Evolutionary conservation across 2,113 vertebrate genomes (phyloP), one percentile per base, ranked within the genome.

Genomic region (Eurypyga helias): DNA sequence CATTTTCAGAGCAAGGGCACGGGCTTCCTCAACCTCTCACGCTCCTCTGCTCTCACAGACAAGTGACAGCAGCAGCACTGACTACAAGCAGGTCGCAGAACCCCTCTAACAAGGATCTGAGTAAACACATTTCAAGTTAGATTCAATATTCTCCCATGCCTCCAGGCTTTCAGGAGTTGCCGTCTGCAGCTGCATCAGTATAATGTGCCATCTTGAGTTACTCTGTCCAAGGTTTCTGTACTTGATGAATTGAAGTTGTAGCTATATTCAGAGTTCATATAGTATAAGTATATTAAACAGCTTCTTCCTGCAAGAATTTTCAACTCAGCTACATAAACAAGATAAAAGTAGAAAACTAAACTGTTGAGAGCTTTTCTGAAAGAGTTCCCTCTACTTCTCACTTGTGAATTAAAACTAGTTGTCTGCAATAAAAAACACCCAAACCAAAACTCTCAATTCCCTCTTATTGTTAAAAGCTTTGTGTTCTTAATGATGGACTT

Each of bases 401-500:
- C 4, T 62, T 0, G 0, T 11, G 3, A 86, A 61, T 71, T 70
- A 41, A 65, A 96, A 61, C 5, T 25, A 9, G 3, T 46, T 49
- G 46, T 17, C 19, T 9, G 6, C 10, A 55, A 43, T 2, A 7
- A 41, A 9, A 31, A 7, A 38, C 52, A 0, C 1, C 2, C 3
- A 38, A 45, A 49, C 1, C 11, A 29, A n/a, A 60, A 25, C 6
- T 3, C 5, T 5, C 5, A n/a, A 8, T 13, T 36, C 11, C 10
- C 12, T 54, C 20, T 83, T 83, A 28, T 4, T 71, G 10, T 21
- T 87, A 60, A 78, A 17, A 73, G 31, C 11, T 71, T 66, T 46
- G 17, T 70, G 34, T 46, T 65, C 65, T 52, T 77, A 83, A 69
- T 29, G 19, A 83, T 1, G 38, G 18, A 21, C 15, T 57, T 62